Conservation (phyloP, 2,888 invertebrate species). For the Anthrax anthrax region DNA sequence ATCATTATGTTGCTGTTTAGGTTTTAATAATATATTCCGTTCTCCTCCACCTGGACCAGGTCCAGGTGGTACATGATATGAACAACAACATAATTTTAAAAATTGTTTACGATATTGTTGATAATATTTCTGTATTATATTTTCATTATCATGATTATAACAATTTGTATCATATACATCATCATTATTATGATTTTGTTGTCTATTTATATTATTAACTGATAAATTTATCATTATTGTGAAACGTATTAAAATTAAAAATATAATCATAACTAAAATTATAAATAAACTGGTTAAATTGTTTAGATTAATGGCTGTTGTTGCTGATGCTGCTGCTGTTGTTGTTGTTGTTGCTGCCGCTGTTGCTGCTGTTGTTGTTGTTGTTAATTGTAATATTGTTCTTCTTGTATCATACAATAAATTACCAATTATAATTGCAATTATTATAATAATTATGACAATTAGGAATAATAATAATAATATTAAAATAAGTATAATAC, state of each 20-base stretch:
- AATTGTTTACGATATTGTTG: constrained; percentile 6
- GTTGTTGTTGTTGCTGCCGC: no score
- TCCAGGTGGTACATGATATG: constrained; percentile 11
- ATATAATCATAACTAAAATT: not conserved
- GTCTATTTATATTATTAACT: not conserved
- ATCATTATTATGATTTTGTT: not conserved
- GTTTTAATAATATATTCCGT: no score
- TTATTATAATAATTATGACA: constrained; percentile 5
- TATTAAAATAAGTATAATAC: constrained; percentile 5
- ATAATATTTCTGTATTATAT: constrained; percentile 5
- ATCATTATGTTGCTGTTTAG: not conserved
- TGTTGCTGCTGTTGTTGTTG: no score
- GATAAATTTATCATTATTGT: not conserved
- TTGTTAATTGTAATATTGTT: no score
- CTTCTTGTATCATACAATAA: no score
- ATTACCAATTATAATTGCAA: not conserved
- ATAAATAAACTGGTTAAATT: not conserved
- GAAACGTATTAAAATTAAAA: not conserved
- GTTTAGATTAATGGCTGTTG: no score
- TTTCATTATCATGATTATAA: not conserved
- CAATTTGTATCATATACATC: no score
- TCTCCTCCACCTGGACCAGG: constrained; percentile 9
- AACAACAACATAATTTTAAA: constrained; percentile 7
- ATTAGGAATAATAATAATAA: constrained; percentile 3
- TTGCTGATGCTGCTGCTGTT: no score